Evolutionary conservation across 2,797 vertebrate species (phyloP).

Genomic region (Chrysocyon brachyurus): DNA sequence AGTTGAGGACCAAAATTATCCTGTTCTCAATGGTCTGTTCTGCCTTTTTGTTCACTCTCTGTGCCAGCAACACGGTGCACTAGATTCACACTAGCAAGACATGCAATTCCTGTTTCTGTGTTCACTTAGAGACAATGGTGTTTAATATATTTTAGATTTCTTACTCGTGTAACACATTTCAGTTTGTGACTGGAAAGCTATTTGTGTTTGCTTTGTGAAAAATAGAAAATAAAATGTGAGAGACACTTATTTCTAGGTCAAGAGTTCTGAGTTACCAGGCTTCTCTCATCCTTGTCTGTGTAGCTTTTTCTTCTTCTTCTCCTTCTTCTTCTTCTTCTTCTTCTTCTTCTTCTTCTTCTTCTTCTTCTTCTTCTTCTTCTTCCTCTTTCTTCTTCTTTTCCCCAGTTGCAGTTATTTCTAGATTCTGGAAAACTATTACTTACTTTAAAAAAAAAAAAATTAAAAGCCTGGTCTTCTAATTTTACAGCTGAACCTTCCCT

Average conservation of each 20-base stretch:
- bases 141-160: neutral
- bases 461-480: neutral
- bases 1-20: neutral
- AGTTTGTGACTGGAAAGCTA: conserved; percentile 36
- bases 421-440: conserved; percentile 65
- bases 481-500: conserved; percentile 55
- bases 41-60: neutral
- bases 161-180: conserved; percentile 5
- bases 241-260: conserved; percentile 6
- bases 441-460: neutral
- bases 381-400: no score
- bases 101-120: neutral
- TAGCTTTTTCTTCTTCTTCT: neutral
- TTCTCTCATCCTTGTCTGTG: conserved; percentile 37
- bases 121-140: neutral
- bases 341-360: neutral
- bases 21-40: neutral
- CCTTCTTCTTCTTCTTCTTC: neutral
- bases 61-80: neutral
- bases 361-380: neutral
- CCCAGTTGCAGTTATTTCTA: conserved; percentile 45
- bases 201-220: conserved; percentile 54
- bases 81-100: neutral
- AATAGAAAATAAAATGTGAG: conserved; percentile 44
- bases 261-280: neutral